Evolutionary conservation across 2,797 vertebrate species (phyloP).

Genomic region (Monodelphis domestica): DNA sequence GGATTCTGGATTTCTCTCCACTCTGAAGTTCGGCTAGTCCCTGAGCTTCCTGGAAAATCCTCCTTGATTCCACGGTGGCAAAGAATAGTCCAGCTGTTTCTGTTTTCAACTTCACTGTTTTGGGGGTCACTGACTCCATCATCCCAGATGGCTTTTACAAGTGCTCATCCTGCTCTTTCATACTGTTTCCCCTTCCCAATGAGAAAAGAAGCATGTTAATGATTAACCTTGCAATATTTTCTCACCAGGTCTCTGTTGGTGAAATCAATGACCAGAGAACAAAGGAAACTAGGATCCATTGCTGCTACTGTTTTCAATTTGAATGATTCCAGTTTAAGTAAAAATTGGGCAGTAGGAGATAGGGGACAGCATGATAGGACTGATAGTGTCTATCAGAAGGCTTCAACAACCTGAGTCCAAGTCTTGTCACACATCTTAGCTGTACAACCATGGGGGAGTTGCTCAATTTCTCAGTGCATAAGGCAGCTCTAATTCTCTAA

Average conservation of each 20-base stretch:
- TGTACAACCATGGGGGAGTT: too few relatives aligned
- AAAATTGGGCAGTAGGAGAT: too few relatives aligned
- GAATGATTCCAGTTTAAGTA: too few relatives aligned
- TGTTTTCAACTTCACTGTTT: not conserved
- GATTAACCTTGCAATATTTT: not conserved
- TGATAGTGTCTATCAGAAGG: too few relatives aligned
- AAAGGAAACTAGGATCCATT: not conserved
- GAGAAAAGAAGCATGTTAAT: not conserved
- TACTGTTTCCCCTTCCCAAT: not conserved
- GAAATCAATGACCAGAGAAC: not conserved
- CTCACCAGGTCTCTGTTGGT: not conserved
- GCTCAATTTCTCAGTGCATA: too few relatives aligned
- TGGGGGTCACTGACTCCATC: not conserved
- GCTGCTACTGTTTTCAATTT: too few relatives aligned
- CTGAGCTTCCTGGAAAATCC: not conserved
- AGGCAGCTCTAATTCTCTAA: too few relatives aligned
- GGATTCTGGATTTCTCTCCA: not conserved
- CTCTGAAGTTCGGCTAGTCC: not conserved
- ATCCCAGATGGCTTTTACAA: not conserved
- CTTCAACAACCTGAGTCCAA: too few relatives aligned
- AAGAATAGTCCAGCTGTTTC: not conserved
- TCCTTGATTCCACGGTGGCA: not conserved
- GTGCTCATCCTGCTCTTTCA: not conserved
- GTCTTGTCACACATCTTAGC: too few relatives aligned
- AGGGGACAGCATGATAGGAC: too few relatives aligned